Percentiles rank a stretch among this genome's conserved stretches.
Conservation (phyloP, 2,113 vertebrate genomes). For the Tetrao urogallus region DNA sequence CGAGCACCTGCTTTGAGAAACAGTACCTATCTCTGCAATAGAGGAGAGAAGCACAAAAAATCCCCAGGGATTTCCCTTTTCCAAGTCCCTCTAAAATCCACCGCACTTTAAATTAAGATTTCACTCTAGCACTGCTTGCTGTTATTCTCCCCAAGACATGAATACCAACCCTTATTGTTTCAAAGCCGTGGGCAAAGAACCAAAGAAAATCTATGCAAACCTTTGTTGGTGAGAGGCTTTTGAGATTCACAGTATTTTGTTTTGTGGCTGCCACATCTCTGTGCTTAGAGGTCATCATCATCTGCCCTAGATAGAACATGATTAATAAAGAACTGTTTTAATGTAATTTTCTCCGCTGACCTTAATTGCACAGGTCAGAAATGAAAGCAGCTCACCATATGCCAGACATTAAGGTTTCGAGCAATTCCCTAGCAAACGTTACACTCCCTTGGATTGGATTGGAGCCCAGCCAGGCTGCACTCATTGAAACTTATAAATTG, state of each 20-base stretch:
- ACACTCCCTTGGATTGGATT: conserved; percentile 62
- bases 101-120: not conserved
- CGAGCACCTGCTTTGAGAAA: not conserved
- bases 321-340: conserved; percentile 70
- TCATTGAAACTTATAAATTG: conserved; percentile 73
- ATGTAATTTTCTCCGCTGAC: conserved; percentile 67
- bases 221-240: conserved; percentile 7
- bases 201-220: not conserved
- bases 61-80: not conserved
- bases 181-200: not conserved
- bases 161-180: not conserved
- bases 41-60: not conserved
- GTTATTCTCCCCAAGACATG: not conserved
- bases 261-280: conserved; percentile 21
- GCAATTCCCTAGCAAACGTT: conserved; percentile 65
- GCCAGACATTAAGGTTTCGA: conserved; percentile 67
- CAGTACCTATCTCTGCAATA: not conserved
- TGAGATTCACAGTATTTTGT: conserved; percentile 16
- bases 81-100: not conserved
- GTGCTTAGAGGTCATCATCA: conserved; percentile 45
- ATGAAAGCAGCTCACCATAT: conserved; percentile 70
- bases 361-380: conserved; percentile 70
- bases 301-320: conserved; percentile 53
- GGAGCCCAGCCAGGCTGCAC: conserved; percentile 54
- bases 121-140: not conserved